phyloP scores from a whole-genome alignment of 2,888 invertebrate species.

The Drosophila vallismaia region DNA sequence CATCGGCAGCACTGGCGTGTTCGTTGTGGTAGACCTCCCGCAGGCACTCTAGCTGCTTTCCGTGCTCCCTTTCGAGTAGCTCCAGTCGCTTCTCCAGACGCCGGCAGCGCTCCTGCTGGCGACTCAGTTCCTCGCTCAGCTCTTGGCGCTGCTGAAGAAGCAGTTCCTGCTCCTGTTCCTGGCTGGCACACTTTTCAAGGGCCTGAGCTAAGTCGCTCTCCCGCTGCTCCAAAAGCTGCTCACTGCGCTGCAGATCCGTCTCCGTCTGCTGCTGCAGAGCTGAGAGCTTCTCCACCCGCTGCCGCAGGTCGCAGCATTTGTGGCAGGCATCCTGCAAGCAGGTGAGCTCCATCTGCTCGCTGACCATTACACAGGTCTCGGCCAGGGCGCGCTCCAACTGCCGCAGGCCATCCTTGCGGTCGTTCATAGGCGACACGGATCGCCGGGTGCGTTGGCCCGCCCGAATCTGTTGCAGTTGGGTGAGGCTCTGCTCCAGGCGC shows the following conservation, averaged over 20 bases:
- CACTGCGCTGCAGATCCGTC: conserved; percentile 79
- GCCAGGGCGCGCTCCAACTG: conserved; percentile 88
- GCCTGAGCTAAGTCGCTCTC: conserved; percentile 80
- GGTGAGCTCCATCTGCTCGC: conserved; percentile 74
- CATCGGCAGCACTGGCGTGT: conserved; percentile 85
- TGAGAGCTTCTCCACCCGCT: conserved; percentile 85
- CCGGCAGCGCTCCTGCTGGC: conserved; percentile 88
- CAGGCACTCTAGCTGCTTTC: conserved; percentile 91
- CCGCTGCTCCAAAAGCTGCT: conserved; percentile 81
- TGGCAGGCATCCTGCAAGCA: conserved; percentile 86
- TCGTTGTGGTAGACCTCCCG: conserved; percentile 89
- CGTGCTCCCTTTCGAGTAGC: conserved; percentile 92
- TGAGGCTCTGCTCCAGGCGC: conserved; percentile 88
- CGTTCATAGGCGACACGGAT: conserved; percentile 88
- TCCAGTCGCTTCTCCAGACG: conserved; percentile 89
- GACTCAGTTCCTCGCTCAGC: conserved; percentile 86
- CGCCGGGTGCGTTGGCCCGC: conserved; percentile 86
- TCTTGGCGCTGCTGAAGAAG: conserved; percentile 82
- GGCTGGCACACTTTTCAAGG: conserved; percentile 81
- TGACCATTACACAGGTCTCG: conserved; percentile 86
- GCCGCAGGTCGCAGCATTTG: conserved; percentile 86
- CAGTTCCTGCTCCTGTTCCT: conserved; percentile 82
- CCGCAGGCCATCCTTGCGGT: conserved; percentile 87
- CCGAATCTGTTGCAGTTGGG: conserved; percentile 87
- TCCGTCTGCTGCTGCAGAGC: conserved; percentile 82